phyloP scores from a whole-genome alignment of 2,113 vertebrate genomes.

The Enhydra lutris region DNA sequence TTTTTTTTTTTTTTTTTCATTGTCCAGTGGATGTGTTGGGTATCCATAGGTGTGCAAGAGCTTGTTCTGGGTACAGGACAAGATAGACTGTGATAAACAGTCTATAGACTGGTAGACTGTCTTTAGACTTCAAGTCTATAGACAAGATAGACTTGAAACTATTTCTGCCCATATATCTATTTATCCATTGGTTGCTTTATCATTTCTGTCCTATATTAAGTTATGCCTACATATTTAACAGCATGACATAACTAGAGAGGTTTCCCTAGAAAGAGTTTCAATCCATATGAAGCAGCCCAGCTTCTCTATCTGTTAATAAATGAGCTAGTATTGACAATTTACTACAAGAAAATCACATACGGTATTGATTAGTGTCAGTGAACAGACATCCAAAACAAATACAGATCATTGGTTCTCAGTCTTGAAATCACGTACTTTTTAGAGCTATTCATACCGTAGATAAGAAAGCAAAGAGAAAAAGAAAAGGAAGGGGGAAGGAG shows the following conservation, averaged over 20 bases:
- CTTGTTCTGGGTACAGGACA: neutral
- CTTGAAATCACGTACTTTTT: neutral
- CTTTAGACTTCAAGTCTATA: too few relatives aligned
- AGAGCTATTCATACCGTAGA: neutral
- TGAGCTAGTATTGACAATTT: neutral
- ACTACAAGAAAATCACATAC: neutral
- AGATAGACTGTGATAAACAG: too few relatives aligned
- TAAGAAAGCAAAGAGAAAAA: neutral
- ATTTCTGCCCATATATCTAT: neutral
- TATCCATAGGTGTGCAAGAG: neutral
- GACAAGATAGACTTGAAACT: neutral
- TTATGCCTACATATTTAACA: neutral
- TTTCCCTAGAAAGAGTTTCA: neutral
- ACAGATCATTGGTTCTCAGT: neutral
- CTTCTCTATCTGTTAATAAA: neutral
- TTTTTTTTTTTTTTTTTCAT: neutral
- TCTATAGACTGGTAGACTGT: too few relatives aligned
- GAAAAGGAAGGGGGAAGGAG: neutral
- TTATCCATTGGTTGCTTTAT: neutral
- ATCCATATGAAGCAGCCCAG: neutral
- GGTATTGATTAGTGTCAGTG: neutral
- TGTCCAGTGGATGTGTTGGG: neutral
- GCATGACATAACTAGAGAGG: neutral
- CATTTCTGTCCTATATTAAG: neutral
- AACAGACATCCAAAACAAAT: slow-evolving; percentile 13